Evolutionary conservation across 2,797 vertebrate genomes (phyloP).

Genomic region (Spinus pinus): DNA sequence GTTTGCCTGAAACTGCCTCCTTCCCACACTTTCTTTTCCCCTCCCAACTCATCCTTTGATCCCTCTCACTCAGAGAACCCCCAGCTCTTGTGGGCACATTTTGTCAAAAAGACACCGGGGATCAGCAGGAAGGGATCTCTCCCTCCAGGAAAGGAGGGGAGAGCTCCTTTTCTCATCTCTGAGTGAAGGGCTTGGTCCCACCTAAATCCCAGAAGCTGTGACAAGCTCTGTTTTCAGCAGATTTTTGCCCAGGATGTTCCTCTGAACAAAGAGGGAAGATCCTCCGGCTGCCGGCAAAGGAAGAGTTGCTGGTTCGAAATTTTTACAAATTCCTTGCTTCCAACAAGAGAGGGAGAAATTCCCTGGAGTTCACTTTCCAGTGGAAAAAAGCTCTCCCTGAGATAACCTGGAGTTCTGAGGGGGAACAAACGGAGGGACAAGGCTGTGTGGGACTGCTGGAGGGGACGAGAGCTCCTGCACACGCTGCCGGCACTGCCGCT

Average conservation of each 20-base stretch:
- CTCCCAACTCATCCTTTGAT: not conserved
- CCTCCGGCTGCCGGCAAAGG: rapidly evolving
- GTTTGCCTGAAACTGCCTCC: not conserved
- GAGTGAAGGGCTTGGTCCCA: not conserved
- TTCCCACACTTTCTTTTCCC: not conserved
- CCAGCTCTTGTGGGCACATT: not conserved
- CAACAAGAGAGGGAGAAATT: not conserved
- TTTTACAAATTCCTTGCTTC: not conserved
- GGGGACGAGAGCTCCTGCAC: not conserved
- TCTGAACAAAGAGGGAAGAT: not conserved
- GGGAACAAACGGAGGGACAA: not conserved
- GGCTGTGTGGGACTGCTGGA: not conserved
- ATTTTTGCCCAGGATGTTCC: not conserved
- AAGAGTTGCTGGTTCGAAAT: not conserved
- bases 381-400: not conserved
- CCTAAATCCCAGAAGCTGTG: not conserved
- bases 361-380: not conserved
- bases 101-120: not conserved
- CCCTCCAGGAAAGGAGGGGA: not conserved
- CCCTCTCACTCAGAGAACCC: not conserved
- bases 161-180: not conserved
- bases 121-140: not conserved
- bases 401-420: not conserved
- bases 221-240: not conserved
- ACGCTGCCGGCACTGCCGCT: rapidly evolving